Percentiles rank a stretch among this genome's conserved stretches.
Conservation (phyloP, 2,113 vertebrate genomes). For the Alectura lathami region DNA sequence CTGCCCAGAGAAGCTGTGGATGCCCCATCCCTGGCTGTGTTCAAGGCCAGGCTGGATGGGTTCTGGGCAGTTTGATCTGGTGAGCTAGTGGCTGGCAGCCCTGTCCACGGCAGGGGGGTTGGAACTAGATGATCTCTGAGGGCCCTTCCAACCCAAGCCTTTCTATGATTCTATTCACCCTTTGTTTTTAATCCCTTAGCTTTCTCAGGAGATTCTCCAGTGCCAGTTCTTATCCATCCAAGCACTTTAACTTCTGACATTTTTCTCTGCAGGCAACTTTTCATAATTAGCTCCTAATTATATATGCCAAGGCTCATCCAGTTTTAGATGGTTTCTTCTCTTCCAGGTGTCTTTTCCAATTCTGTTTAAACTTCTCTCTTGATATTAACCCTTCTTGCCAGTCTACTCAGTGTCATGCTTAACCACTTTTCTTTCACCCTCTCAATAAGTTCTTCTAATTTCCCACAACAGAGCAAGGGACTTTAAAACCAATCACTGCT, state of each 20-base stretch:
- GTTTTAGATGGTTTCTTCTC: constrained; percentile 5
- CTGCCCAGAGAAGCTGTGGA: no score
- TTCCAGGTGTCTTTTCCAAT: not conserved
- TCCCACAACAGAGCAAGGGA: not conserved
- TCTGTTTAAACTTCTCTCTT: not conserved
- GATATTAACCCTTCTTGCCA: not conserved
- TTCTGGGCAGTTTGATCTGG: no score
- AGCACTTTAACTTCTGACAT: constrained; percentile 6
- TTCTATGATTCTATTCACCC: no score
- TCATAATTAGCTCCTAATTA: constrained; percentile 49
- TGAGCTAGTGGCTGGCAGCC: no score
- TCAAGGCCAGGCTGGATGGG: no score
- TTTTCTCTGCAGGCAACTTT: constrained; percentile 8
- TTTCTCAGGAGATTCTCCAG: not conserved
- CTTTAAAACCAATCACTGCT: not conserved
- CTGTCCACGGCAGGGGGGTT: no score
- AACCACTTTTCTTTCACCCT: not conserved
- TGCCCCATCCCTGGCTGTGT: no score
- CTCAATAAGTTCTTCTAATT: not conserved
- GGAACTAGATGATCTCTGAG: no score
- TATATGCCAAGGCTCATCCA: not conserved
- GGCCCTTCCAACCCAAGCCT: no score
- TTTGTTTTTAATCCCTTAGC: not conserved
- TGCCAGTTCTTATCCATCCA: constrained; percentile 27
- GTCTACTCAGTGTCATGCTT: not conserved